Conservation (phyloP, 2,797 vertebrate species). For the Platyrinchus mystaceus region DNA sequence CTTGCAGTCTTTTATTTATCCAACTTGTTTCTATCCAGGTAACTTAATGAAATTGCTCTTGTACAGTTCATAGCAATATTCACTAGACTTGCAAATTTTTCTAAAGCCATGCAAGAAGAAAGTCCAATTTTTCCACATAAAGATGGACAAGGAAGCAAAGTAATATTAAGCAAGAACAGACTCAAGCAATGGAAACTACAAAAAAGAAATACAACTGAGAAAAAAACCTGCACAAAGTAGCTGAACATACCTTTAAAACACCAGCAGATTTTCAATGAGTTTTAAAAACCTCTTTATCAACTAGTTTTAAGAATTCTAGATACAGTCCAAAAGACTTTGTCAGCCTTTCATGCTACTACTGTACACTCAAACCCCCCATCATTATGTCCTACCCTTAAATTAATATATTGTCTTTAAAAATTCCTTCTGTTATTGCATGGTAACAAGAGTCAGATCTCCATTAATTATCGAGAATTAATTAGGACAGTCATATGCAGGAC, state of each 20-base stretch:
- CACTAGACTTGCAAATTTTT: background rate
- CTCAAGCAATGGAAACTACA: background rate
- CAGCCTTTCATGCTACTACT: background rate
- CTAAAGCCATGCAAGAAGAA: background rate
- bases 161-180: background rate
- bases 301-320: background rate
- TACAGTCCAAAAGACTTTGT: background rate
- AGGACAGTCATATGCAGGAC: background rate
- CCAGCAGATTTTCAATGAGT: background rate
- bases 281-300: background rate
- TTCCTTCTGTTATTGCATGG: background rate
- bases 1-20: background rate
- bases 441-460: background rate
- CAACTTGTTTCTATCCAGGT: background rate
- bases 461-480: background rate
- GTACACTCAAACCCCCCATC: rapidly evolving
- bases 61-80: background rate
- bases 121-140: background rate
- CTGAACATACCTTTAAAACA: background rate
- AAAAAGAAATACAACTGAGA: background rate
- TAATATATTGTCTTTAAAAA: background rate
- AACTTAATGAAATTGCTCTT: background rate
- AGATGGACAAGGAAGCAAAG: background rate
- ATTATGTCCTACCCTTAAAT: background rate
- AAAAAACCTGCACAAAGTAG: background rate